Base-by-base conservation (phyloP, 2,113 vertebrate genomes). In the Rhinogobius similis region DNA sequence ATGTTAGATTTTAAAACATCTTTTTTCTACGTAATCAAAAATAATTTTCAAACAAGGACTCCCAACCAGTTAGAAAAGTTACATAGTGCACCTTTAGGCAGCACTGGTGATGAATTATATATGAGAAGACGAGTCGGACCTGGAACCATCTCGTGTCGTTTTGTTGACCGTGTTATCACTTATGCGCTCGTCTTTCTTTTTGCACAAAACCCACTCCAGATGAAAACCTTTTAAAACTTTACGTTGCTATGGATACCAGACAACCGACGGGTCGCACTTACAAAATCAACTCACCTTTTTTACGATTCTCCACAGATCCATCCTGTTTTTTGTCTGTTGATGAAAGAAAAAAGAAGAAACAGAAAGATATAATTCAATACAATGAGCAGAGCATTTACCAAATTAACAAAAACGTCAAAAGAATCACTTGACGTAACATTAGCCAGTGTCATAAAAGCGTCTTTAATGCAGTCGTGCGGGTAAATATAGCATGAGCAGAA, bases 261-360 rank as follows among this genome's bases (percentile, higher is more conserved):
- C 13, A 18, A 18, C 14, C 18, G 5, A 46, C 6, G 18, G 5
- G 43, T 20, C 5, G 43, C 43, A 29, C 7, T 16, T 11, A 16
- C 1, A 18, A 38, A 67, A 10, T 52, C 13, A 73, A 79, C 89
- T 95, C 92, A 98, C 98, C 98, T 97, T 99, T 99, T 88, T 98
- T 99, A 72, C 96, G 93, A 87, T 97, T 98, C 92, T 99, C 97
- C 87, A 94, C 91, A 82, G 96, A 89, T 82, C 94, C 95, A 78
- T 99, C 98, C 93, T 98, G 96, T 86, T 99, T 99, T 92, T 98
- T 99, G 92, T 92, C 98, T 99, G 89, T 77, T 67, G n/a, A 83
- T 86, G 32, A 7, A 7, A 36, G 5, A 90, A 70, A 67, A 78
- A 65, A 27, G 63, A 69, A 75, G 23, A 70, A 21, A 68, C 20